Percentiles rank a stretch among this genome's conserved stretches.
Conservation (phyloP, 1,140 invertebrate species). For the Penaeus indicus region DNA sequence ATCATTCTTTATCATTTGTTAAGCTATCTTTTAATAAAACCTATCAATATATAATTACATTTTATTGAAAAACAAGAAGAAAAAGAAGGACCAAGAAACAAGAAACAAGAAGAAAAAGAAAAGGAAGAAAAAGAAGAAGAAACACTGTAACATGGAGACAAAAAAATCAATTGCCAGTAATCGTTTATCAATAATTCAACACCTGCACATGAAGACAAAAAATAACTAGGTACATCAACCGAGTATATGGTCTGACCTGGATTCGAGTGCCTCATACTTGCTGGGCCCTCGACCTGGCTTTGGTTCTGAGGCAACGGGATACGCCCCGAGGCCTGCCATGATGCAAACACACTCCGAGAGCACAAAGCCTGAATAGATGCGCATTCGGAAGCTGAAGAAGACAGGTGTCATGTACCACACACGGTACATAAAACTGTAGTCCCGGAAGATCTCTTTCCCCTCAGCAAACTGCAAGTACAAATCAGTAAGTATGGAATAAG, state of each 20-base stretch:
- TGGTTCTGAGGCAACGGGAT: conserved; percentile 81
- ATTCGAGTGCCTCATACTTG: conserved; percentile 71
- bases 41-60: no score
- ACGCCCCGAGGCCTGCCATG: conserved; percentile 89
- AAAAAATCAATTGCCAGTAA: no score
- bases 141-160: no score
- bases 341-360: conserved; percentile 93
- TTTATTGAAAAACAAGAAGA: no score
- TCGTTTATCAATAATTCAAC: no score
- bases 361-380: conserved; percentile 91
- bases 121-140: no score
- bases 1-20: no score
- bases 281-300: conserved; percentile 87
- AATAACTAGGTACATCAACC: no score
- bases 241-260: conserved; percentile 66
- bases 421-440: conserved; percentile 80
- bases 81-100: no score
- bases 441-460: conserved; percentile 78
- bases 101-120: no score
- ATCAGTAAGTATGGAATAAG: conserved; percentile 52
- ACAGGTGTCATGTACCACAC: conserved; percentile 88
- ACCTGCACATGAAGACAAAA: no score
- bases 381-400: conserved; percentile 89
- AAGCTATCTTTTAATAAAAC: no score
- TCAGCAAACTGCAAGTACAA: conserved; percentile 78